These are phyloP conservation scores for Leptinotarsa tumamoca DNA, from an alignment of 2,888 invertebrate species.

Conservation along the genomic window DNA sequence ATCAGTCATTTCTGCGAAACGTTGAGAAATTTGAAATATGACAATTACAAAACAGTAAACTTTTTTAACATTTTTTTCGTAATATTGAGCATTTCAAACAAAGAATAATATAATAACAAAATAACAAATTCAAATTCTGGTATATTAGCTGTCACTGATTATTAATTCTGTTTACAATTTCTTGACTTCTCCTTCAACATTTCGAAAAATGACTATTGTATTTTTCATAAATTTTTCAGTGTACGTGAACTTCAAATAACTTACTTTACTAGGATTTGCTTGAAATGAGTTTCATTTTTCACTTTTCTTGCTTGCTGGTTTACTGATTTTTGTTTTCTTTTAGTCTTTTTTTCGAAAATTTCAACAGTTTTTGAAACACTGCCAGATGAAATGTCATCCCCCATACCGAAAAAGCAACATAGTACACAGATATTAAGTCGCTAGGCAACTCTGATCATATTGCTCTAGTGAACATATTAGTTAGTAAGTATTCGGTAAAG, in stretches of 20 bases:
- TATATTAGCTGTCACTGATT: too few species aligned
- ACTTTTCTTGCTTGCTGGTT: slow-evolving; percentile 15
- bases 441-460: not conserved
- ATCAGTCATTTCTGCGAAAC: too few species aligned
- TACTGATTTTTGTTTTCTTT: slow-evolving; percentile 29
- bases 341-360: slow-evolving; percentile 49
- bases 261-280: slow-evolving; percentile 33
- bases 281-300: slow-evolving; percentile 30
- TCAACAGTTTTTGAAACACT: slow-evolving; percentile 53
- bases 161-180: too few species aligned
- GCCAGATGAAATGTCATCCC: slow-evolving; percentile 43
- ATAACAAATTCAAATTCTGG: too few species aligned
- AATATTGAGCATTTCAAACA: too few species aligned
- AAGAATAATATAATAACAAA: too few species aligned
- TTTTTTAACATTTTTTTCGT: too few species aligned
- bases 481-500: too few species aligned
- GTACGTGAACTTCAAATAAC: not conserved
- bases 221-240: not conserved
- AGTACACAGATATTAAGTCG: not conserved
- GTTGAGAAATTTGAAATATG: too few species aligned
- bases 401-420: slow-evolving; percentile 35
- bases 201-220: not conserved
- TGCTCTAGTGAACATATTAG: not conserved
- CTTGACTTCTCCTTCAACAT: not conserved
- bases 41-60: too few species aligned